Evolutionary conservation across 2,797 vertebrate genomes (phyloP), one percentile per base, ranked within the genome.

Genomic region (Diplodus sargus): DNA sequence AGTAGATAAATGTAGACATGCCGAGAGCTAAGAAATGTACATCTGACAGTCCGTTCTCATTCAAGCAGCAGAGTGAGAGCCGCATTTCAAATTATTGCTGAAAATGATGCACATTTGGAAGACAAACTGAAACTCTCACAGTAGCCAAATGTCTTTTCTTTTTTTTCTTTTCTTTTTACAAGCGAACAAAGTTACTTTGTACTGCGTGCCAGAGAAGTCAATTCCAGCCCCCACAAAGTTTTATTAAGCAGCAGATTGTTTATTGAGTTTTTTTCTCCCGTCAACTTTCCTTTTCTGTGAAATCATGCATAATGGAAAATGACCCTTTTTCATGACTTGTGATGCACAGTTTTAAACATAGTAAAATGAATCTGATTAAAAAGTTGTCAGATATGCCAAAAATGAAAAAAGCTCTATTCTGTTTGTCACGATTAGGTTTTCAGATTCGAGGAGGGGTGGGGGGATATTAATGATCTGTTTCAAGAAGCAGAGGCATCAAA

Each of bases 401-500:
- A 57, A 81, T 82, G 4, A 52, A 70, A 75, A 87, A 63, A 61
- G 6, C 47, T 70, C 22, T 62, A 74, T 82, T 88, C 79, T 64
- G 74, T 90, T 87, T 87, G 75, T 79, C 48, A 17, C 17, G 3
- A 85, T 81, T 86, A 57, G 69, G 72, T 75, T 76, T 74, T 71
- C 28, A 54, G 43, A 76, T 69, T 67, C 23, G 12, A 66, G 66
- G 60, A 20, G 69, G 63, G n/a, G 13, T 5, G 79, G 22, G 18
- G 45, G 58, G 59, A 65, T 80, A 89, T 89, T 89, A 90, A 87
- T 85, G 84, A 85, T 76, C 64, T 30, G 61, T 83, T 94, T 90
- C 57, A 79, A 85, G 78, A 90, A 72, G 78, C 71, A 83, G 63
- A 85, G 28, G 73, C 86, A 87, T 94, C 89, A 93, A 93, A 93